phyloP scores from a whole-genome alignment of 1,140 invertebrate species.

The Eufriesea mexicana region DNA sequence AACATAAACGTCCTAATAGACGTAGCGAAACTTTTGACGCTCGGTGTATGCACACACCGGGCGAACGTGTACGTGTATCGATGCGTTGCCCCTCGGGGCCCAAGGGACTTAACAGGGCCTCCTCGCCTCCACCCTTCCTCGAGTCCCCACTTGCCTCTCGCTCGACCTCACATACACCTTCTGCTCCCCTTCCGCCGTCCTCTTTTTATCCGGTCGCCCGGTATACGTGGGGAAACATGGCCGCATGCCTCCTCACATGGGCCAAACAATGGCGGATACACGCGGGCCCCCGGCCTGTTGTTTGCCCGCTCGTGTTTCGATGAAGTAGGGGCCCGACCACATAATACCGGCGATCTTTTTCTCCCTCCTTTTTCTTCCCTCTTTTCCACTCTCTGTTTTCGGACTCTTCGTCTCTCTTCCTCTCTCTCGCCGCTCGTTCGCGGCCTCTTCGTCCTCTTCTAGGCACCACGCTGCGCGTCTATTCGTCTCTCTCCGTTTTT shows the following conservation, averaged over 20 bases:
- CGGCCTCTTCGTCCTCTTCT: constrained; percentile 29
- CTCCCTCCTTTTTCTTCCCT: constrained; percentile 37
- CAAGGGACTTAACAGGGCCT: constrained; percentile 38
- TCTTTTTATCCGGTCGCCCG: constrained; percentile 76
- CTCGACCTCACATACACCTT: constrained; percentile 69
- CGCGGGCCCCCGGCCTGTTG: constrained; percentile 66
- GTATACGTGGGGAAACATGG: constrained; percentile 78
- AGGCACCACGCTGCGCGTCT: neutral
- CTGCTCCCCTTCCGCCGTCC: constrained; percentile 66
- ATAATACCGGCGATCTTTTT: constrained; percentile 55
- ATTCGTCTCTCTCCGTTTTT: constrained; percentile 24
- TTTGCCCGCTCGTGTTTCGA: constrained; percentile 71
- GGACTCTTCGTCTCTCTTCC: neutral
- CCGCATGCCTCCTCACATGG: constrained; percentile 78
- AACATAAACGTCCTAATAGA: constrained; percentile 7
- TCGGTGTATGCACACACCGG: neutral
- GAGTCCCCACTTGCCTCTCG: constrained; percentile 49
- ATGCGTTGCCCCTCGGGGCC: constrained; percentile 33
- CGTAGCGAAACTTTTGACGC: constrained; percentile 15
- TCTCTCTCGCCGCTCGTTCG: neutral
- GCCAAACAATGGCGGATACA: constrained; percentile 80
- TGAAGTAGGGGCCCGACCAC: constrained; percentile 62
- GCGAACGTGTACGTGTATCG: neutral
- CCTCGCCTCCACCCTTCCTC: constrained; percentile 54
- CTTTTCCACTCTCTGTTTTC: constrained; percentile 16